Base-by-base conservation (phyloP, 2,797 vertebrate genomes). In the Brachyalestes nurse region DNA sequence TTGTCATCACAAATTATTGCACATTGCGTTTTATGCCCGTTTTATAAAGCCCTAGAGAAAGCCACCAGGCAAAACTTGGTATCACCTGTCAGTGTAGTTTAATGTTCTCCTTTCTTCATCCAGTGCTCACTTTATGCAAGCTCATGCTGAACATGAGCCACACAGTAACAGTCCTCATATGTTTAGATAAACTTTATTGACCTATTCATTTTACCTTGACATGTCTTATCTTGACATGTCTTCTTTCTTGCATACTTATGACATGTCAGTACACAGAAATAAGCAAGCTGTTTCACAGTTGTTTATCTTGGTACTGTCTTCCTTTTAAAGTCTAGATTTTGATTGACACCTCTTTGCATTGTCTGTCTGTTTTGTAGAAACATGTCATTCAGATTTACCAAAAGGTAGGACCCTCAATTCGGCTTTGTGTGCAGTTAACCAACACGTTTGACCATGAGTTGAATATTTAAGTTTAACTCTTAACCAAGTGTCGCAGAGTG, bases 371-470 rank as follows among this genome's bases (percentile, higher is more conserved):
- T 93, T 96, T 96, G 92, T 97, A 96, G 95, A 96, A 96, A 96
- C 93, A 96, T 96, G 95, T 96, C 95, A 94, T 96, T 97, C 95
- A 96, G 96, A 94, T 96, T 96, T 96, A 94, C 95, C 95, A 96
- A 96, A 96, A 96, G 96, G 96, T 97, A 96, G 95, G 96, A 95
- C 90, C 93, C 92, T 90, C 87, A 88, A 75, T 61, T 77, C 78
- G 78, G 79, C 82, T 86, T 60, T 66, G 57, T 84, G 34, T 82
- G 75, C 64, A 40, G 83, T 86, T 87, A 83, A 86, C 79, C 28
- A 12, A 64, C 58, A 40, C 74, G 45, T 82, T 38, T 77, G 49
- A 58, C 64, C 66, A 60, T 51, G 38, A 76, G 28, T 77, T 72
- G 42, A 77, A 70, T n/a, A 70, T 14, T 79, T 21, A 67, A 78